These are phyloP conservation scores for Grapholita molesta DNA, from an alignment of 1,140 invertebrate species.

Conservation along the genomic window DNA sequence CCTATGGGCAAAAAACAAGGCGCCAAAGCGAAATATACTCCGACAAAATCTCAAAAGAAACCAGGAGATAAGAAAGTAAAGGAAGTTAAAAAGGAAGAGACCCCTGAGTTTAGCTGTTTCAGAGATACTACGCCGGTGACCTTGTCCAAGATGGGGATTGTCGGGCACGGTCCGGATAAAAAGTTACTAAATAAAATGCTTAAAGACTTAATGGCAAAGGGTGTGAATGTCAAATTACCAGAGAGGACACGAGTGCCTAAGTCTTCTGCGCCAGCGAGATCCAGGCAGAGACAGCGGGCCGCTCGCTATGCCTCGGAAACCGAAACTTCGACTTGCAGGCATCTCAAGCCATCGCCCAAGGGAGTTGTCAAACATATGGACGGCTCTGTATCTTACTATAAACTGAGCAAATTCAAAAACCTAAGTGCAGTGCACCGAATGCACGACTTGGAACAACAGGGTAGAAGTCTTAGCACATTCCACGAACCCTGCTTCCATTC, in stretches of 20 bases:
- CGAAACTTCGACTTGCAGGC: constrained; percentile 45
- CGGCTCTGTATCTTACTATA: constrained; percentile 61
- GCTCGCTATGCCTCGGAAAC: constrained; percentile 22
- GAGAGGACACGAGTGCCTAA: constrained; percentile 40
- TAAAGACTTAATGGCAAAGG: constrained; percentile 43
- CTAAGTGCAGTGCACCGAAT: constrained; percentile 48
- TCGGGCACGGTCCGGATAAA: constrained; percentile 61
- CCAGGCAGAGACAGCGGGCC: constrained; percentile 13
- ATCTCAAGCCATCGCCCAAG: constrained; percentile 52
- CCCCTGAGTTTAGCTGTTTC: constrained; percentile 63
- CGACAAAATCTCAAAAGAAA: constrained; percentile 18
- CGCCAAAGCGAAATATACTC: constrained; percentile 1
- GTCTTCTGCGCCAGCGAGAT: constrained; percentile 28
- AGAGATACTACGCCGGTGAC: constrained; percentile 49
- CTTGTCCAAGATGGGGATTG: constrained; percentile 60
- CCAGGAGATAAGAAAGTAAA: constrained; percentile 29
- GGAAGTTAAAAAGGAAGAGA: constrained; percentile 27
- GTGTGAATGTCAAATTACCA: constrained; percentile 55
- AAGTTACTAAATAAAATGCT: constrained; percentile 45
- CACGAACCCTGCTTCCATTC: constrained; percentile 65
- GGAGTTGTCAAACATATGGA: constrained; percentile 49
- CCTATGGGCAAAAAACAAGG: constrained; percentile 20
- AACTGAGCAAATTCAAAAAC: constrained; percentile 40
- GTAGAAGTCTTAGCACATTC: constrained; percentile 62
- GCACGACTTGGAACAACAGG: constrained; percentile 36